Evolutionary conservation across 2,888 invertebrate species (phyloP).

Genomic region (Rhorus exstirpatorius): DNA sequence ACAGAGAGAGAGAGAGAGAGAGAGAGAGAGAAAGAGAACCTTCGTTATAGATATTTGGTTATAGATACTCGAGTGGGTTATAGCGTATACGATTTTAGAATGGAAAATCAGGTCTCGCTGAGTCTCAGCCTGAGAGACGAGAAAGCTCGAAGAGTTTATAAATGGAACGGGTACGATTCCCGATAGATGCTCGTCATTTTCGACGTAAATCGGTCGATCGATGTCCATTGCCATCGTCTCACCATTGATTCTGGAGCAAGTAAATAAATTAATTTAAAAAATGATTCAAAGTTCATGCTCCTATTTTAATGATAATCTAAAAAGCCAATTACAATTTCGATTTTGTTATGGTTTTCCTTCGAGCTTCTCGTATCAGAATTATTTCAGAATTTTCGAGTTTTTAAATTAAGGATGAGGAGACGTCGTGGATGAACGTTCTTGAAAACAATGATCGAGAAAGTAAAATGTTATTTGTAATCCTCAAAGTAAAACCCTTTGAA

Average conservation of each 20-base stretch:
- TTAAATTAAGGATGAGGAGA: no score
- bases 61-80: slow-evolving; percentile 34
- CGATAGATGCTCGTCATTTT: slow-evolving; percentile 66
- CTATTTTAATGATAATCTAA: no score
- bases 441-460: no score
- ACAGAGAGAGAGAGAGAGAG: background rate
- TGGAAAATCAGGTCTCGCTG: slow-evolving; percentile 66
- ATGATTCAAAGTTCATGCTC: no score
- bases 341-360: no score
- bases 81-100: slow-evolving; percentile 66
- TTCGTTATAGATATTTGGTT: slow-evolving; percentile 29
- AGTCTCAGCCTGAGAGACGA: slow-evolving; percentile 29
- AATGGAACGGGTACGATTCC: slow-evolving; percentile 63
- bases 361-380: no score
- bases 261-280: slow-evolving; percentile 18
- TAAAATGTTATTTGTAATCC: no score
- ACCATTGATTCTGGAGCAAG: background rate
- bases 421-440: no score
- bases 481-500: no score
- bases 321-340: no score
- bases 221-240: slow-evolving; percentile 4
- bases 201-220: slow-evolving; percentile 52
- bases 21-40: background rate
- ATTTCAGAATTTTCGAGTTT: no score
- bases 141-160: slow-evolving; percentile 63